Evolutionary conservation across 2,113 vertebrate genomes (phyloP).

Genomic region (Epinephelus lanceolatus): DNA sequence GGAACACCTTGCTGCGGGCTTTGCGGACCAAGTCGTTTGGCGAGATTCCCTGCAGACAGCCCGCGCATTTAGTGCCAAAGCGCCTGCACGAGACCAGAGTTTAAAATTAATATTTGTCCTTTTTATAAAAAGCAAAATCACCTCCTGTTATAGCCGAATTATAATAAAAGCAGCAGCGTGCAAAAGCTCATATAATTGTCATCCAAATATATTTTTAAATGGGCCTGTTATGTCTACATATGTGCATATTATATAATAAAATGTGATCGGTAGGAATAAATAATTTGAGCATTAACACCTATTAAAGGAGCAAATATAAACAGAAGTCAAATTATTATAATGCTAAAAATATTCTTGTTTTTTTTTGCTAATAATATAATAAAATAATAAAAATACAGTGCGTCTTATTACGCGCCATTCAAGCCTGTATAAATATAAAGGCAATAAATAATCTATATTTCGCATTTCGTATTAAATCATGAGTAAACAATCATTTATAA

Average conservation of each 20-base stretch:
- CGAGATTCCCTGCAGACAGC: slow-evolving; percentile 96
- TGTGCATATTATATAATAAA: neutral
- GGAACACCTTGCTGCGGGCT: slow-evolving; percentile 96
- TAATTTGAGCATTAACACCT: neutral
- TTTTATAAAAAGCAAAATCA: neutral
- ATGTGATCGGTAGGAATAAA: neutral
- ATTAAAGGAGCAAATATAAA: neutral
- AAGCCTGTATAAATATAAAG: neutral
- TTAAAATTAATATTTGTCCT: no score
- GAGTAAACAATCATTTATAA: neutral
- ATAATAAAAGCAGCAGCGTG: neutral
- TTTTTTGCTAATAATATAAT: neutral
- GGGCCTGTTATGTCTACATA: neutral
- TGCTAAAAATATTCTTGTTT: neutral
- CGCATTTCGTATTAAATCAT: neutral
- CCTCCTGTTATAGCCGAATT: neutral
- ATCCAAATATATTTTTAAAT: neutral
- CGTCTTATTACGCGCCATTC: neutral
- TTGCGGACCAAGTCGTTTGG: slow-evolving; percentile 97
- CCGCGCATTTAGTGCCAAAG: slow-evolving; percentile 97
- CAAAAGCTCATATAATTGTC: neutral
- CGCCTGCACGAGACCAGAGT: slow-evolving; percentile 82
- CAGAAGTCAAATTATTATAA: neutral
- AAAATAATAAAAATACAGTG: neutral
- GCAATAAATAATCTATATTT: neutral